A percentile compares a stretch with the other conserved stretches of the same genome.
These are phyloP conservation scores for Nasonia giraulti DNA, from an alignment of 1,140 invertebrate genomes.

Conservation along the genomic window DNA sequence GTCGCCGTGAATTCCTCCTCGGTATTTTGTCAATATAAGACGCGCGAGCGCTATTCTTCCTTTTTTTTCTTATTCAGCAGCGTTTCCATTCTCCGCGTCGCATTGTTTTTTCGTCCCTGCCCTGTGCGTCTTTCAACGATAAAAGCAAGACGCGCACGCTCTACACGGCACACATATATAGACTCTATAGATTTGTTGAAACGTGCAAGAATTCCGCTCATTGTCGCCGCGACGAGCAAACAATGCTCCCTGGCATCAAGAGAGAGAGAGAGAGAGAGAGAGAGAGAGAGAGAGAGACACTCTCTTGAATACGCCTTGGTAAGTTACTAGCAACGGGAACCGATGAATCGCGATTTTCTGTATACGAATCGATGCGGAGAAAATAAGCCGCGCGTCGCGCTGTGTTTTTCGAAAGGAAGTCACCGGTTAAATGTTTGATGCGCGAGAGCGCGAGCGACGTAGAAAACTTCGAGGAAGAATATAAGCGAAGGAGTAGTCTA, in stretches of 20 bases:
- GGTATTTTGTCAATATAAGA: conserved; percentile 49
- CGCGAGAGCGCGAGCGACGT: conserved; percentile 30
- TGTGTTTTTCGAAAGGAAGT: background rate
- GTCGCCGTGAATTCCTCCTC: conserved; percentile 30
- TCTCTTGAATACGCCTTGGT: conserved; percentile 11
- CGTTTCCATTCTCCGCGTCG: background rate
- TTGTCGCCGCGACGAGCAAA: conserved; percentile 57
- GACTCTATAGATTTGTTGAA: conserved; percentile 62
- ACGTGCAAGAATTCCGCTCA: conserved; percentile 64
- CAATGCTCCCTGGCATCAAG: conserved; percentile 7
- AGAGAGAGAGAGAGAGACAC: background rate
- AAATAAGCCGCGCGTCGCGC: background rate
- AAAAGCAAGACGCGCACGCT: background rate
- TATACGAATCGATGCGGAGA: background rate
- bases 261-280: background rate
- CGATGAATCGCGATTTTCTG: conserved; percentile 22
- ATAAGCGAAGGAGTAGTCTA: background rate
- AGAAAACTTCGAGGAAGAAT: conserved; percentile 57
- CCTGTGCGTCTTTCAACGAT: conserved; percentile 16
- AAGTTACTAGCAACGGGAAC: conserved; percentile 4
- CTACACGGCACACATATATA: no score
- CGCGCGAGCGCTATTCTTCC: conserved; percentile 43
- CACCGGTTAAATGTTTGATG: conserved; percentile 55
- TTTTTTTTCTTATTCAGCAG: conserved; percentile 35
- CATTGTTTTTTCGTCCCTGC: background rate